Percentiles rank a stretch among this genome's conserved stretches.
Conservation (phyloP, 1,140 invertebrate species). For the Microplitis mediator region DNA sequence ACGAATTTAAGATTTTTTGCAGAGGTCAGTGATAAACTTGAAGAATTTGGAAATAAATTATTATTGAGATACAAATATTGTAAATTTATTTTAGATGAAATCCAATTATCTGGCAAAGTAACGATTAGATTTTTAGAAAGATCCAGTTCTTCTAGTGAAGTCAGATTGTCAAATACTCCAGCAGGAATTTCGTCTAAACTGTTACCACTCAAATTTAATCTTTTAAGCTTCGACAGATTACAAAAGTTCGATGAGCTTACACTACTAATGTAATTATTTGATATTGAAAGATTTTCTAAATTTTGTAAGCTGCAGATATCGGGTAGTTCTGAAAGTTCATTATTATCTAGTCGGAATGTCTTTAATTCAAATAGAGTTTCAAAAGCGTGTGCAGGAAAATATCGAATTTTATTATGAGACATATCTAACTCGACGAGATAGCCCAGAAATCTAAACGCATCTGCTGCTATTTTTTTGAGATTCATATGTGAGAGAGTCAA, state of each 20-base stretch:
- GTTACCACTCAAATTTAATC: neutral
- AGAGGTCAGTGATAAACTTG: slow-evolving; percentile 18
- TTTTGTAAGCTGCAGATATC: neutral
- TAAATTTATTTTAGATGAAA: neutral
- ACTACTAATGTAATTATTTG: neutral
- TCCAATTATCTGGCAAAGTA: neutral
- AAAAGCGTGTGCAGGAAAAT: neutral
- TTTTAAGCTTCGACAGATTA: neutral
- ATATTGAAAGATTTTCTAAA: slow-evolving; percentile 2
- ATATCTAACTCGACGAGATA: neutral
- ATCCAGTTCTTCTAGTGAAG: neutral
- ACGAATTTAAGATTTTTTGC: slow-evolving; percentile 6
- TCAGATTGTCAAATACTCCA: neutral
- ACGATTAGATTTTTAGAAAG: neutral
- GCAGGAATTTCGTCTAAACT: neutral
- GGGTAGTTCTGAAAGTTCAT: neutral
- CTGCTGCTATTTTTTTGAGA: neutral
- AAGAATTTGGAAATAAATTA: neutral
- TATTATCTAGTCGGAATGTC: neutral
- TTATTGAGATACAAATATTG: neutral
- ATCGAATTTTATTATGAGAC: neutral
- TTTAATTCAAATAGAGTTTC: neutral
- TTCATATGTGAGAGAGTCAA: slow-evolving; percentile 1
- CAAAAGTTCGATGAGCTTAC: neutral
- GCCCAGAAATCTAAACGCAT: neutral